Percentiles rank a stretch among this genome's conserved stretches.
These are phyloP conservation scores for Drosophila mimica DNA, from an alignment of 2,888 invertebrate genomes.

Conservation along the genomic window DNA sequence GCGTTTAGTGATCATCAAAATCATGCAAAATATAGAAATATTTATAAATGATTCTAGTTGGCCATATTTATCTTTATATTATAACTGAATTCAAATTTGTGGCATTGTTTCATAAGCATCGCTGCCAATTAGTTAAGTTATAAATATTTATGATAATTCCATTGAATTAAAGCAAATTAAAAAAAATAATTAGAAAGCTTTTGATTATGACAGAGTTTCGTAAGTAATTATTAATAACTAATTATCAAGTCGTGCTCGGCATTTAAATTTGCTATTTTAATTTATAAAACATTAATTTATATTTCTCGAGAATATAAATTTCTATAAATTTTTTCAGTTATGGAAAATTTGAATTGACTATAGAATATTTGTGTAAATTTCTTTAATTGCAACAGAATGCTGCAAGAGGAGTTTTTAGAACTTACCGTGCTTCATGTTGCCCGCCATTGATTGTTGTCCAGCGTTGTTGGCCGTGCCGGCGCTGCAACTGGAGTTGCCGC, in stretches of 20 bases:
- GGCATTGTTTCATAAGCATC: no score
- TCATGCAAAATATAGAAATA: not conserved
- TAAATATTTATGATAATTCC: not conserved
- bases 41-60: not conserved
- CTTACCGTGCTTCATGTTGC: conserved; percentile 85
- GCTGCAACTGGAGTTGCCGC: conserved; percentile 81
- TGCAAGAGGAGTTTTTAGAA: not conserved
- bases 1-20: not conserved
- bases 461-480: conserved; percentile 81
- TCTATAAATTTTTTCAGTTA: not conserved
- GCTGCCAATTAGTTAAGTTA: not conserved
- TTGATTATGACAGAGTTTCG: not conserved
- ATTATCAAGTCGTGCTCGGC: not conserved
- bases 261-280: not conserved
- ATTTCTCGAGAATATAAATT: not conserved
- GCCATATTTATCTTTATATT: not conserved
- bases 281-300: not conserved
- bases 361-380: not conserved
- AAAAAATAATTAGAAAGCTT: not conserved
- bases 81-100: not conserved
- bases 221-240: not conserved
- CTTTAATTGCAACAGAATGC: not conserved
- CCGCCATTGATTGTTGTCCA: conserved; percentile 85
- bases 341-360: not conserved
- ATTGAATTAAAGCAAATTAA: no score